Evolutionary conservation across 2,888 invertebrate genomes (phyloP).

Genomic region (Melolontha melolontha): DNA sequence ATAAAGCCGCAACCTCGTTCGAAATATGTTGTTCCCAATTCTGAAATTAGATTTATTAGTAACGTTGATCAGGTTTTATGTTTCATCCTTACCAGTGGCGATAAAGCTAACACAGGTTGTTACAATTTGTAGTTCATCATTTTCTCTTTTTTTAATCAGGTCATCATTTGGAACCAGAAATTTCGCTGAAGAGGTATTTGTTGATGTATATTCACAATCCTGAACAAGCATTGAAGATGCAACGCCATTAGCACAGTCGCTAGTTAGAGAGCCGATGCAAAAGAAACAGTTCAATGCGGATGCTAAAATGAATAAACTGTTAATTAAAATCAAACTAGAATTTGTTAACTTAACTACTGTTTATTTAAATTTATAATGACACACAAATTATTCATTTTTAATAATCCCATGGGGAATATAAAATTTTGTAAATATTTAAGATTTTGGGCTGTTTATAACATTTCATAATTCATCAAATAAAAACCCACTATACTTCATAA

Average conservation of each 20-base stretch:
- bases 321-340: not conserved
- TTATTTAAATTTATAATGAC: too few species aligned
- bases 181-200: not conserved
- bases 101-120: slow-evolving; percentile 17
- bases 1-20: slow-evolving; percentile 28
- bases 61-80: too few species aligned
- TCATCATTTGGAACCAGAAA: not conserved
- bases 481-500: too few species aligned
- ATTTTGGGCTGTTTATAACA: too few species aligned
- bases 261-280: slow-evolving; percentile 12
- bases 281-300: slow-evolving; percentile 8
- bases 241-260: slow-evolving; percentile 16
- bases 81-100: slow-evolving; percentile 10
- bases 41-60: not conserved
- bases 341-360: too few species aligned
- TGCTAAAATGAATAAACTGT: slow-evolving; percentile 8
- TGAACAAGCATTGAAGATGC: not conserved
- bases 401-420: too few species aligned
- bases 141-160: not conserved
- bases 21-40: not conserved
- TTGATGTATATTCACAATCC: not conserved
- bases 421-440: too few species aligned
- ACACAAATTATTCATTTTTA: too few species aligned
- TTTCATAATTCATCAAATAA: too few species aligned
- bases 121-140: slow-evolving; percentile 1